Conservation (phyloP, 1,140 invertebrate genomes). For the Drosophila serrata region DNA sequence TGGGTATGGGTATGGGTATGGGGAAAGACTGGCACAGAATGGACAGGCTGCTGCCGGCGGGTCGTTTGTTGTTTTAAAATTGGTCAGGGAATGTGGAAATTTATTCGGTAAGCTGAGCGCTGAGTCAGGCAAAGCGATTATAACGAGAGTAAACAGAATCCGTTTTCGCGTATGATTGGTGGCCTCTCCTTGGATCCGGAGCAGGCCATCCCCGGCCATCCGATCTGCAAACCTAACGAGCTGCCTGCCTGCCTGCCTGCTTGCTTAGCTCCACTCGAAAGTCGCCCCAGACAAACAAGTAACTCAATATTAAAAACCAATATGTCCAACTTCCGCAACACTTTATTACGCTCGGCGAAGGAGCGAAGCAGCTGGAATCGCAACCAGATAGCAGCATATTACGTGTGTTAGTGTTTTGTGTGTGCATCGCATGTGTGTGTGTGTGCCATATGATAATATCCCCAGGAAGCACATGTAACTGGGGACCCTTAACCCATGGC, state of each 20-base stretch:
- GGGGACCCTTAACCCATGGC: slow-evolving; percentile 11
- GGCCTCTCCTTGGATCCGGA: slow-evolving; percentile 34
- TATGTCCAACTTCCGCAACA: slow-evolving; percentile 70
- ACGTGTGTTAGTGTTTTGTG: slow-evolving; percentile 13
- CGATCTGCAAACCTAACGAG: slow-evolving; percentile 49
- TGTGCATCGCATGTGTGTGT: slow-evolving; percentile 5
- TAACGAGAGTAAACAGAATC: slow-evolving; percentile 82
- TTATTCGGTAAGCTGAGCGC: slow-evolving; percentile 77
- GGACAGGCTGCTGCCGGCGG: neutral
- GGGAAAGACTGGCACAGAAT: neutral
- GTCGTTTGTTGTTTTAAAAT: slow-evolving; percentile 78
- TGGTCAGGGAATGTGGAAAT: slow-evolving; percentile 53
- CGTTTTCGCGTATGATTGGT: slow-evolving; percentile 82
- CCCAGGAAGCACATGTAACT: slow-evolving; percentile 29
- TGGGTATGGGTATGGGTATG: neutral
- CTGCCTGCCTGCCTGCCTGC: slow-evolving; percentile 9
- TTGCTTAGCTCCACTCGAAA: slow-evolving; percentile 52
- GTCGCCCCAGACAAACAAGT: slow-evolving; percentile 61
- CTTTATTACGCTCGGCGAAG: slow-evolving; percentile 42
- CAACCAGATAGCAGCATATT: slow-evolving; percentile 56
- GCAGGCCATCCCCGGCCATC: slow-evolving; percentile 26
- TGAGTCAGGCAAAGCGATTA: slow-evolving; percentile 80
- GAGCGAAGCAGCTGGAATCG: slow-evolving; percentile 37
- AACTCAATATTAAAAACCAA: slow-evolving; percentile 83
- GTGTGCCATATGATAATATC: slow-evolving; percentile 53